Conservation (phyloP, 2,888 invertebrate genomes). For the Aphodius granarius region DNA sequence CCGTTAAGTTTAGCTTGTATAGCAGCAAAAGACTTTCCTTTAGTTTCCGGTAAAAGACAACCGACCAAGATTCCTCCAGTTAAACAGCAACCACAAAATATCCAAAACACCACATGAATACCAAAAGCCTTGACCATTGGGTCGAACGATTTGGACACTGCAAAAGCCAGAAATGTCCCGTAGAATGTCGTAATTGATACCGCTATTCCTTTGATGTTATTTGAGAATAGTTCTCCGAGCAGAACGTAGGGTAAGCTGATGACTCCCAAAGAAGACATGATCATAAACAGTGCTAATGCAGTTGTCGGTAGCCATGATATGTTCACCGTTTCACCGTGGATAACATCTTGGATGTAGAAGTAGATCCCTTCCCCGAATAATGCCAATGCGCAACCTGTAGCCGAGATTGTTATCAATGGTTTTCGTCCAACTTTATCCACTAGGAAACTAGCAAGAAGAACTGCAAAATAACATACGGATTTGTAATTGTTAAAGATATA, state of each 20-base stretch:
- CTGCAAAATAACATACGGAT: slow-evolving; percentile 14
- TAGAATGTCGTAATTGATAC: slow-evolving; percentile 61
- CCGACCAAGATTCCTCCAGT: slow-evolving; percentile 60
- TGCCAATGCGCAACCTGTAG: slow-evolving; percentile 58
- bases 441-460: slow-evolving; percentile 46
- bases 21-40: slow-evolving; percentile 63
- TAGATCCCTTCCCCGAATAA: slow-evolving; percentile 58
- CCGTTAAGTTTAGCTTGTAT: slow-evolving; percentile 51
- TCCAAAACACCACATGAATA: slow-evolving; percentile 62
- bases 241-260: slow-evolving; percentile 64
- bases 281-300: slow-evolving; percentile 60
- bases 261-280: slow-evolving; percentile 62
- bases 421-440: slow-evolving; percentile 60
- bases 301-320: slow-evolving; percentile 58
- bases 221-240: slow-evolving; percentile 66
- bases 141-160: slow-evolving; percentile 63
- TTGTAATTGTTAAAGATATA: neutral
- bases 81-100: slow-evolving; percentile 59
- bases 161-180: slow-evolving; percentile 60
- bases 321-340: slow-evolving; percentile 48
- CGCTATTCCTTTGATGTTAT: slow-evolving; percentile 63
- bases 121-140: slow-evolving; percentile 59
- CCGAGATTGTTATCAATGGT: slow-evolving; percentile 58
- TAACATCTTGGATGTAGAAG: slow-evolving; percentile 57
- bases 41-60: slow-evolving; percentile 64